Percentiles rank a stretch among this genome's conserved stretches.
Evolutionary conservation across 2,113 vertebrate genomes (phyloP).

Genomic region (Pseudorectes ferrugineus): DNA sequence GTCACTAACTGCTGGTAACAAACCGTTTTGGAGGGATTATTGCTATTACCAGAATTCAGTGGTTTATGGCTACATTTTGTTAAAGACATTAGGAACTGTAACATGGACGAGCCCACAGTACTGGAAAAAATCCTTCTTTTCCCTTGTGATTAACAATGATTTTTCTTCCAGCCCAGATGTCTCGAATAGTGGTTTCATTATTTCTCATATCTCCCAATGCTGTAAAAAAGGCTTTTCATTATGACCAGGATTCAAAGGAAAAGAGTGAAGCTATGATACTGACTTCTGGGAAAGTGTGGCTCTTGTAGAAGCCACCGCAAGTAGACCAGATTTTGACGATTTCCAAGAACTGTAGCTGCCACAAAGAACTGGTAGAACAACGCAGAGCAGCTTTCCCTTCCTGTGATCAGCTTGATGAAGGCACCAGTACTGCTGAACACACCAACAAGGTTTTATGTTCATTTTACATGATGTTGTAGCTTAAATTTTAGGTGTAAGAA

Average conservation of each 20-base stretch:
- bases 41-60: constrained; percentile 68
- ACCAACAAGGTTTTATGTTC: neutral
- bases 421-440: neutral
- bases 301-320: constrained; percentile 25
- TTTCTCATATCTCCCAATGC: constrained; percentile 27
- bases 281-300: constrained; percentile 49
- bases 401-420: constrained; percentile 32
- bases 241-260: constrained; percentile 58
- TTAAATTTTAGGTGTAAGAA: neutral
- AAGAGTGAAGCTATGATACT: constrained; percentile 41
- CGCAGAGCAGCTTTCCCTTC: neutral
- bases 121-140: constrained; percentile 34
- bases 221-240: constrained; percentile 62
- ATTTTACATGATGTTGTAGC: neutral
- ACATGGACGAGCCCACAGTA: constrained; percentile 12
- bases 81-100: constrained; percentile 53
- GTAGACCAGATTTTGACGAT: constrained; percentile 8
- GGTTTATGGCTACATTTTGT: constrained; percentile 74
- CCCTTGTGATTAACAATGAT: constrained; percentile 52
- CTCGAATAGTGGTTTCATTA: constrained; percentile 37
- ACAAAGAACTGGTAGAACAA: neutral
- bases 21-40: constrained; percentile 71
- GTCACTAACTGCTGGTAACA: constrained; percentile 77
- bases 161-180: constrained; percentile 44
- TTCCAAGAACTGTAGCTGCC: constrained; percentile 48